Base-by-base conservation (phyloP, 2,888 invertebrate genomes). In the Herminia tarsipennalis region DNA sequence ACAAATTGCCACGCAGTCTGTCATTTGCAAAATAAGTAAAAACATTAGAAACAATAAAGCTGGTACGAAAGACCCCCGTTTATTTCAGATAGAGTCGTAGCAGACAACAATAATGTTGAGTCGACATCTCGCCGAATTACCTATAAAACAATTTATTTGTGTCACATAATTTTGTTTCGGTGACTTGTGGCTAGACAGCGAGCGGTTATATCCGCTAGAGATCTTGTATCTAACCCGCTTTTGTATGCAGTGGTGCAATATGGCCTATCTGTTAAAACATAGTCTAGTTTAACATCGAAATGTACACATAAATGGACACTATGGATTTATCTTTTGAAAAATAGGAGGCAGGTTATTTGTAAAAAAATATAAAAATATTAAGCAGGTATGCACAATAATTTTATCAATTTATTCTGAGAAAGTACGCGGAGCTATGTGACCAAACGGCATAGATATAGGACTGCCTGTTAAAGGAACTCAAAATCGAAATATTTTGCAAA, bases 131-230 rank as follows among this genome's bases (percentile, higher is more conserved):
- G 46, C 39, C 25, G 40, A 57, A 68, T 72, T 61, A 59, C 47
- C 65, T 50, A 72, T 76, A 70, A 76, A 75, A 57, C 62, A 58
- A 69, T 73, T 74, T 76, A 69, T 76, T 73, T 73, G 66, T 69
- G 58, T 58, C 55, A 50, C 56, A 56, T 54, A 42, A 59, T 63
- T 68, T 62, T 60, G 55, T 59, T 50, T 43, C 56, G 61, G 53
- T 46, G 30, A 12, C 13, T 18, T 42, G 30, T 33, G 63, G 77
- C 71, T 47, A 68, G 2, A 16, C 36, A 54, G 43, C 12, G 2
- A 6, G 58, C 54, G 60, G 34, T 3, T 5, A 32, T 17, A 6
- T 2, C 8, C 2, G 13, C 5, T n/a, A 1, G 8, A 25, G n/a
- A 13, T 13, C 12, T 13, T 8, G n/a, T 9, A 9, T 22, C 10